Conservation (phyloP, 1,140 invertebrate genomes). For the Hycleus cichorii region DNA sequence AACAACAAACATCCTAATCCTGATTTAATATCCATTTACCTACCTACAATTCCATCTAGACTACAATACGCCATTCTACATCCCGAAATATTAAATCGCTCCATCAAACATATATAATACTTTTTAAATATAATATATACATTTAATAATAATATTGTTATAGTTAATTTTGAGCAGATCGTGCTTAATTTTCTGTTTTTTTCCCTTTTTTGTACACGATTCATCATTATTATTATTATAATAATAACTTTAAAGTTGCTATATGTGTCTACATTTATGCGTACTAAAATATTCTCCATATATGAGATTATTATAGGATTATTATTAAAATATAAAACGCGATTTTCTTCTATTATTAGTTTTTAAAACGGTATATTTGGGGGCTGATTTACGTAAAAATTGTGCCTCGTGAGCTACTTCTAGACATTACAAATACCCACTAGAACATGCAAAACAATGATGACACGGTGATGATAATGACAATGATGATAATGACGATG, state of each 20-base stretch:
- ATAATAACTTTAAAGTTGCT: conserved; percentile 10
- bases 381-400: conserved; percentile 12
- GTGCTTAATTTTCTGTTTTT: neutral
- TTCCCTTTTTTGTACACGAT: conserved; percentile 6
- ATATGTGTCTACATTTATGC: conserved; percentile 28
- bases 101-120: neutral
- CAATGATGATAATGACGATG: conserved; percentile 25
- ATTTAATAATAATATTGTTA: no score
- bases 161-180: conserved; percentile 29
- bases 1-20: no score
- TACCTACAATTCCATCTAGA: conserved; percentile 14
- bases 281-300: conserved; percentile 37
- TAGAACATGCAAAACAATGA: conserved; percentile 26
- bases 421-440: conserved; percentile 34
- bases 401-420: conserved; percentile 35
- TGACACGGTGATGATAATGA: conserved; percentile 12
- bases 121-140: neutral
- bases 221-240: conserved; percentile 18
- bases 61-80: conserved; percentile 22
- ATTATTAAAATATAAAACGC: conserved; percentile 40
- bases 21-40: conserved; percentile 2
- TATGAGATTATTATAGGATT: conserved; percentile 26
- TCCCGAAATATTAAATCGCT: conserved; percentile 24
- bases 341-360: conserved; percentile 25
- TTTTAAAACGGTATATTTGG: conserved; percentile 3